These are phyloP conservation scores for Palaemon carinicauda DNA, from an alignment of 1,140 invertebrate genomes.

Conservation along the genomic window DNA sequence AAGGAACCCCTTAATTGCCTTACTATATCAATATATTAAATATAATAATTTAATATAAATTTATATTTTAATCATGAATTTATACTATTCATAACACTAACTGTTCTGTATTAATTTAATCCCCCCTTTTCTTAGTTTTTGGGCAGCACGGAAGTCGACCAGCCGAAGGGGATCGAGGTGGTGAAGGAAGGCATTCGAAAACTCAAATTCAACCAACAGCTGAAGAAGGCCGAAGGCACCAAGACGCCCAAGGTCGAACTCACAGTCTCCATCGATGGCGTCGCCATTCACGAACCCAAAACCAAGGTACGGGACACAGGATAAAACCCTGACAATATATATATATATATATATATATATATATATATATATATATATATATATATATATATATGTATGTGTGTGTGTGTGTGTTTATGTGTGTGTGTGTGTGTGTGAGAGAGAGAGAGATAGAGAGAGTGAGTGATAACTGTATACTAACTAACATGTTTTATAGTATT, in stretches of 20 bases:
- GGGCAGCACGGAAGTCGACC: constrained; percentile 90
- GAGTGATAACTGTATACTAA: no score
- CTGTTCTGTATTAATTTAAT: no score
- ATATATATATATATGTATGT: constrained; percentile 16
- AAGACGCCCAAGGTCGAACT: constrained; percentile 87
- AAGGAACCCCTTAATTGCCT: no score
- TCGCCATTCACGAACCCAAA: constrained; percentile 87
- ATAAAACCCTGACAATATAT: no score
- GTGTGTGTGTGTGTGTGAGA: not conserved
- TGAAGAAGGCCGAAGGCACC: constrained; percentile 87
- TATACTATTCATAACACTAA: no score
- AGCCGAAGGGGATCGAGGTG: constrained; percentile 95
- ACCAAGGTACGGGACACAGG: constrained; percentile 67
- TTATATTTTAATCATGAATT: no score
- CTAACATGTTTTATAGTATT: no score
- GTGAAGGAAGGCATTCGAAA: constrained; percentile 96
- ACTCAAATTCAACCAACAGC: constrained; percentile 91
- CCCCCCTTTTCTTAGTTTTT: constrained; percentile 81
- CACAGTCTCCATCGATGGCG: constrained; percentile 93
- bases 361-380: constrained; percentile 31
- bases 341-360: constrained; percentile 23
- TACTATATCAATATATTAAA: no score
- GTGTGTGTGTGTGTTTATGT: not conserved
- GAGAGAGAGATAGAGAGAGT: no score
- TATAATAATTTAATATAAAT: no score